phyloP scores from a whole-genome alignment of 2,888 invertebrate species.

The Rutpela maculata region DNA sequence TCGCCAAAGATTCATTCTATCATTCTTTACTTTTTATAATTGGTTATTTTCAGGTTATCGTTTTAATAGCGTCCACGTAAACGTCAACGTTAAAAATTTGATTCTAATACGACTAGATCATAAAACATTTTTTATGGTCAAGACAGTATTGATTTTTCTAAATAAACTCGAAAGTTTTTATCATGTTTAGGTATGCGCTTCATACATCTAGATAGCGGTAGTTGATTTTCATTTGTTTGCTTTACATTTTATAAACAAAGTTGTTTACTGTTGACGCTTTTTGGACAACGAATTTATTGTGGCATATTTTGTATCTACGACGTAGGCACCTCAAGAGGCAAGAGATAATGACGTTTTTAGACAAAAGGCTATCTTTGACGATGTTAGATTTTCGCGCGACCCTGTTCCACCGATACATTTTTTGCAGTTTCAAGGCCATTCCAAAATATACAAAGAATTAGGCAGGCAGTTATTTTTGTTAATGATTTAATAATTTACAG shows the following conservation, averaged over 20 bases:
- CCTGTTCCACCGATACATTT: conserved; percentile 3
- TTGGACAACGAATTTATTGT: background rate
- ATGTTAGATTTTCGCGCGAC: background rate
- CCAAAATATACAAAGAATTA: conserved; percentile 15
- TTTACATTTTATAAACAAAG: background rate
- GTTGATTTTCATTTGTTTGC: conserved; percentile 5
- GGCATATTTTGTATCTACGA: background rate
- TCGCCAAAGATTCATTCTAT: background rate
- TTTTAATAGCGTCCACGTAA: background rate
- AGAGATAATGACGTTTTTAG: conserved; percentile 5
- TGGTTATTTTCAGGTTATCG: conserved; percentile 13
- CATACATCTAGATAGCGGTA: conserved; percentile 8
- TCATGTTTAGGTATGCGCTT: background rate
- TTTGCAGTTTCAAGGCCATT: conserved; percentile 16
- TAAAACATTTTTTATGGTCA: conserved; percentile 26
- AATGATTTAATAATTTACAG: background rate
- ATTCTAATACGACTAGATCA: background rate
- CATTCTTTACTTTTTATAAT: conserved; percentile 18
- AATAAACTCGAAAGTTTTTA: conserved; percentile 27
- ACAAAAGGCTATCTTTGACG: background rate
- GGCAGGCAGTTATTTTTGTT: background rate
- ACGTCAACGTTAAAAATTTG: background rate
- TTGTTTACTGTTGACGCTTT: background rate
- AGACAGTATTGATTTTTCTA: conserved; percentile 39
- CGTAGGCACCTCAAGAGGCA: background rate